These are phyloP conservation scores for Choloepus hoffmanni DNA, from an alignment of 2,113 vertebrate genomes.

Conservation along the genomic window DNA sequence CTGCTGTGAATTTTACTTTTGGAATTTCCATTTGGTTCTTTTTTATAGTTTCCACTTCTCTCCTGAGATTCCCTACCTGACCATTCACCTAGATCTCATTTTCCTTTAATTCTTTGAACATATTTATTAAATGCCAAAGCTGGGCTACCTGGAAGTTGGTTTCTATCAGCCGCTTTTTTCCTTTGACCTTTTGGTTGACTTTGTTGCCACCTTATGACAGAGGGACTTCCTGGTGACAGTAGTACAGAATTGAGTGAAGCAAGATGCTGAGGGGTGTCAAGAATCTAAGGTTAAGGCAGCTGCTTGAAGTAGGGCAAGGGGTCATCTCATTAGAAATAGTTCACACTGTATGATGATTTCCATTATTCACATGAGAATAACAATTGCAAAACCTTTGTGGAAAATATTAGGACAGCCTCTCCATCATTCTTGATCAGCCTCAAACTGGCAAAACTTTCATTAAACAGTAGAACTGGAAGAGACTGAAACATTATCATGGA, in stretches of 20 bases:
- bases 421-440: neutral
- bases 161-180: neutral
- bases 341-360: neutral
- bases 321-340: neutral
- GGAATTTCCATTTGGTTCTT: constrained; percentile 11
- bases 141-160: neutral
- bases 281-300: neutral
- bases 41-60: constrained; percentile 27
- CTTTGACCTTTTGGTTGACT: neutral
- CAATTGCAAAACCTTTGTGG: neutral
- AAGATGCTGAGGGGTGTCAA: neutral
- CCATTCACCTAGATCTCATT: neutral
- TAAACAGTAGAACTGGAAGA: neutral
- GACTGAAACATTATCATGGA: neutral
- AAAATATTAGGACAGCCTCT: neutral
- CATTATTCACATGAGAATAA: neutral
- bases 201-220: neutral
- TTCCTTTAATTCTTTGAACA: neutral
- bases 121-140: neutral
- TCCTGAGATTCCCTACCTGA: neutral
- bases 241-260: neutral
- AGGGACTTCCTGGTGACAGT: neutral
- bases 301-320: neutral
- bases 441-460: neutral
- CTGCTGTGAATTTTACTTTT: constrained; percentile 10